phyloP scores from a whole-genome alignment of 2,797 vertebrate genomes.

The Leptatherina wallacei region DNA sequence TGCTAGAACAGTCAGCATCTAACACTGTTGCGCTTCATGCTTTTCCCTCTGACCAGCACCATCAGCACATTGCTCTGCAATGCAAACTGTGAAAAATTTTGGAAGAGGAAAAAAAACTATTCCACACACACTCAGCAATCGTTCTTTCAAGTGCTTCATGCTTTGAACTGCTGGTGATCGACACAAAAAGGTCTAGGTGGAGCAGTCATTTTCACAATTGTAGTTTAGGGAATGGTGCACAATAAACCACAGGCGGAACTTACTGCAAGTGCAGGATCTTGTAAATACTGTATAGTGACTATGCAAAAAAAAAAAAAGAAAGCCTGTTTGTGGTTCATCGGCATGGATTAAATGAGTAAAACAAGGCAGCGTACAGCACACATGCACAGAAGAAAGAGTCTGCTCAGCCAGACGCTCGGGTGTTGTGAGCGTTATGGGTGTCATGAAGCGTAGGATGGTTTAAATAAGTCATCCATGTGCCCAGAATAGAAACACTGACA shows the following conservation, averaged over 20 bases:
- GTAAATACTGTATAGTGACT: neutral
- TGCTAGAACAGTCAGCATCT: slow-evolving; percentile 56
- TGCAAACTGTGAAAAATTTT: slow-evolving; percentile 50
- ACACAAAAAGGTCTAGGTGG: slow-evolving; percentile 1
- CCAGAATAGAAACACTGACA: slow-evolving; percentile 74
- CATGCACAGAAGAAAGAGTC: slow-evolving; percentile 43
- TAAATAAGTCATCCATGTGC: slow-evolving; percentile 79
- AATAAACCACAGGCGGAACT: slow-evolving; percentile 14
- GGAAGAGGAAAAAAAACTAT: slow-evolving; percentile 27
- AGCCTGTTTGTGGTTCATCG: neutral
- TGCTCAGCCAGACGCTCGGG: slow-evolving; percentile 55
- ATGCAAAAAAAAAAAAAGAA: neutral
- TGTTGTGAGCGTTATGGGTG: slow-evolving; percentile 58
- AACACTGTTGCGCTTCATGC: slow-evolving; percentile 16
- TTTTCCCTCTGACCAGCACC: slow-evolving; percentile 19
- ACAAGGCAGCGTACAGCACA: slow-evolving; percentile 21
- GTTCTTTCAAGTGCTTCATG: slow-evolving; percentile 39
- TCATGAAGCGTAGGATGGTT: slow-evolving; percentile 63
- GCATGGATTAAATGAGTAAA: slow-evolving; percentile 21
- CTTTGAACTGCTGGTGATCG: slow-evolving; percentile 37
- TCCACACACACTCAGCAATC: slow-evolving; percentile 27
- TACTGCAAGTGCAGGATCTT: neutral
- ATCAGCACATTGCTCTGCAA: slow-evolving; percentile 25
- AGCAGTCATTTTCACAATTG: slow-evolving; percentile 24
- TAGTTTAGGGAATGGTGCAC: neutral